These are phyloP conservation scores for Setipinna tenuifilis DNA, from an alignment of 2,797 vertebrate genomes.

Conservation along the genomic window DNA sequence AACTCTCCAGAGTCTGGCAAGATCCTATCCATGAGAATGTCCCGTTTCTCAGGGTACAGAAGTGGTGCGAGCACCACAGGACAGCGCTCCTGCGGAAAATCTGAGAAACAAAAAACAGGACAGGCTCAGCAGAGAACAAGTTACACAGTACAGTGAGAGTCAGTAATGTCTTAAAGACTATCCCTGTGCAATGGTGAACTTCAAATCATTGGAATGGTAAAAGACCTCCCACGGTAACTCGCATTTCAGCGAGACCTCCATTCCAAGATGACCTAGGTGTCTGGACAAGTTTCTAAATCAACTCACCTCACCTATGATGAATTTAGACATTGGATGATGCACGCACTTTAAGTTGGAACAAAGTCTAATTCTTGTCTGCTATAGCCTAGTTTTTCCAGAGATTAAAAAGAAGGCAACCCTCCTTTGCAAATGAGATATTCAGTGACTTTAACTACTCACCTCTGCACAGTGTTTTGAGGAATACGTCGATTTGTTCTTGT, in stretches of 20 bases:
- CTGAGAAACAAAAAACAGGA: constrained; percentile 66
- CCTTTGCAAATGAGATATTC: not conserved
- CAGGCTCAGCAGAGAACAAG: not conserved
- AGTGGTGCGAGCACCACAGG: constrained; percentile 99
- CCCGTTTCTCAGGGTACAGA: constrained; percentile 99
- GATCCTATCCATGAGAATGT: constrained; percentile 99
- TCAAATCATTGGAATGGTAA: too few relatives aligned
- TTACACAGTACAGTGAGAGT: not conserved
- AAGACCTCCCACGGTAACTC: too few relatives aligned
- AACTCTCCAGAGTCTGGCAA: constrained; percentile 99
- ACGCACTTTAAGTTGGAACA: too few relatives aligned
- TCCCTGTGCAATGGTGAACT: too few relatives aligned
- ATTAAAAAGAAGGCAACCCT: not conserved
- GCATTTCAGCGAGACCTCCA: too few relatives aligned
- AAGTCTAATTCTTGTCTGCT: too few relatives aligned
- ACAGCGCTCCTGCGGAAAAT: constrained; percentile 99
- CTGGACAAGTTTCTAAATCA: not conserved
- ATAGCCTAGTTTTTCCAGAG: not conserved
- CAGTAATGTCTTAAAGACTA: too few relatives aligned
- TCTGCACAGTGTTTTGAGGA: constrained; percentile 99
- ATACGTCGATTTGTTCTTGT: constrained; percentile 98
- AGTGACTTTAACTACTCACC: constrained; percentile 71
- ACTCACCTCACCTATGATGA: not conserved
- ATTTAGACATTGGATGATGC: too few relatives aligned
- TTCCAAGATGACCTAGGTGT: too few relatives aligned